Evolutionary conservation across 2,888 invertebrate species (phyloP).

Genomic region (Harpalus rufipes): DNA sequence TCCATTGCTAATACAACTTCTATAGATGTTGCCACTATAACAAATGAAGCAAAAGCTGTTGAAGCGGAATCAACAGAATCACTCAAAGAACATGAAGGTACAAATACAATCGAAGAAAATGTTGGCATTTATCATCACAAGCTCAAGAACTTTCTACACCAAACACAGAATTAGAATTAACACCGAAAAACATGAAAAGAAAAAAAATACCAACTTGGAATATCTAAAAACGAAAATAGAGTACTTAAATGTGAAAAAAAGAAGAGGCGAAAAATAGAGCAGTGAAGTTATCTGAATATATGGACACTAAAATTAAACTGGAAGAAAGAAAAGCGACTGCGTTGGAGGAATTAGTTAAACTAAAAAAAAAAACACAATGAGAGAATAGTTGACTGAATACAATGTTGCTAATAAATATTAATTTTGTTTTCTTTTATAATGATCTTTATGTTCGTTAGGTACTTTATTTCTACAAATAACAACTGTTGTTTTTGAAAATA

Average conservation of each 20-base stretch:
- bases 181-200: not conserved
- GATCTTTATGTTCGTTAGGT: not conserved
- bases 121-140: not conserved
- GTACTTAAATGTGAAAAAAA: not conserved
- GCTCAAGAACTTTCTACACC: too few species aligned
- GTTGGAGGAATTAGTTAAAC: too few species aligned
- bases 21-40: not conserved
- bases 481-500: too few species aligned
- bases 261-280: conserved; percentile 4
- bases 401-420: not conserved
- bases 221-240: not conserved
- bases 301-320: not conserved
- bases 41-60: not conserved
- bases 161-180: too few species aligned
- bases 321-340: not conserved
- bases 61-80: not conserved
- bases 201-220: conserved; percentile 8
- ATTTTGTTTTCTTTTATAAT: not conserved
- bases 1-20: not conserved
- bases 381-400: not conserved
- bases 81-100: not conserved
- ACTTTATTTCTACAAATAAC: too few species aligned
- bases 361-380: not conserved
- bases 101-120: not conserved
- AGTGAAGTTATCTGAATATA: not conserved